Evolutionary conservation across 2,797 vertebrate species (phyloP).

Genomic region (Cossypha heuglini): DNA sequence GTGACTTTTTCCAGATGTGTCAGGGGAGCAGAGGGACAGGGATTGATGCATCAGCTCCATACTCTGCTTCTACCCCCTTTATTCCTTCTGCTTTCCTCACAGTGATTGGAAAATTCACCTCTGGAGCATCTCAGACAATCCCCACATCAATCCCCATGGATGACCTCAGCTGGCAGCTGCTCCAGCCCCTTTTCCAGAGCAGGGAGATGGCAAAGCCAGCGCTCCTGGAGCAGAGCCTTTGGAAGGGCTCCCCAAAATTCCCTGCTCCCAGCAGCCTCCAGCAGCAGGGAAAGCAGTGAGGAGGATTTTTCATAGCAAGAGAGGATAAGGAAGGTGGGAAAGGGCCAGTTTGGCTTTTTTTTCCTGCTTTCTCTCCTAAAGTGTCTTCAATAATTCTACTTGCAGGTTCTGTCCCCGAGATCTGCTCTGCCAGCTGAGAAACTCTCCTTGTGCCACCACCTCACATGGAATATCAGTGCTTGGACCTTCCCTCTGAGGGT

Average conservation of each 20-base stretch:
- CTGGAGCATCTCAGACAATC: fast-evolving
- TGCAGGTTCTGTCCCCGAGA: not conserved
- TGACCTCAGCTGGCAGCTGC: not conserved
- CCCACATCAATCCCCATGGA: not conserved
- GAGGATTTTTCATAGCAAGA: not conserved
- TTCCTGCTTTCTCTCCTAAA: not conserved
- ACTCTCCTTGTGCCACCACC: not conserved
- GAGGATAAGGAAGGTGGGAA: not conserved
- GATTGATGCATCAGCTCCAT: not conserved
- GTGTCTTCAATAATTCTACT: not conserved
- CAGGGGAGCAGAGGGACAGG: not conserved
- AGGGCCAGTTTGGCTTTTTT: not conserved
- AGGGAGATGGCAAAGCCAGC: not conserved
- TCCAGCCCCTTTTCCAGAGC: not conserved
- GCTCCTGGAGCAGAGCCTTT: fast-evolving
- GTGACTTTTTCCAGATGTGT: fast-evolving
- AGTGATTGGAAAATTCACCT: not conserved
- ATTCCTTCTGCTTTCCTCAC: not conserved
- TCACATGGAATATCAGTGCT: not conserved
- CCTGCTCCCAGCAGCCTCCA: not conserved
- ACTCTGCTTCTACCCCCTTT: fast-evolving
- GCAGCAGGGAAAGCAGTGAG: not conserved
- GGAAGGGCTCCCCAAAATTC: not conserved
- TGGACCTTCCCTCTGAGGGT: not conserved
- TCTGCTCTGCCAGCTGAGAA: not conserved